Base-by-base conservation (phyloP, 2,113 vertebrate genomes). In the Nematolebias whitei region DNA sequence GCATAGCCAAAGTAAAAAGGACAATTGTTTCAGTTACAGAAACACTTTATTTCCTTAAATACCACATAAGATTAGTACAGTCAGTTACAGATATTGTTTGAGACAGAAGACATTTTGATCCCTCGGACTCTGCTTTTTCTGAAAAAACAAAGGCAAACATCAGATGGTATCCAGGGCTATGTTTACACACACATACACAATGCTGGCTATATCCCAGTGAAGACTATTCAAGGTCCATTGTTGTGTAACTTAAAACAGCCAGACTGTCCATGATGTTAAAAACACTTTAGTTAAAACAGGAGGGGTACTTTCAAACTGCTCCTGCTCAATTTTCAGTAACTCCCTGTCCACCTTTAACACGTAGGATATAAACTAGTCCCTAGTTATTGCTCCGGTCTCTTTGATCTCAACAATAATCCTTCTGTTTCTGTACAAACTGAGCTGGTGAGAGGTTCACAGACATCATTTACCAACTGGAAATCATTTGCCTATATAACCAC, bases 31-130 rank as follows among this genome's bases (percentile, higher is more conserved):
- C 59, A 54, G 44, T 84, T 85, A 79, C 67, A 76, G 19, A 76
- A 89, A 90, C 81, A 90, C 84, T 89, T 93, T 92, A 92, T 91
- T 93, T 85, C 69, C 48, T 88, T 89, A 76, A 91, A 90, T 91
- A 91, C 69, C 84, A 92, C 84, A 88, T 77, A 86, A 84, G 87
- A 92, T 89, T 88, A 92, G 88, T 87, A 91, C 83, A 91, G 88
- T 89, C 83, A 88, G 74, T 85, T 82, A 89, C 82, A 90, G 68
- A 68, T 54, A 64, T 63, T 82, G 68, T 66, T 60, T 72, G 81
- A 85, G 85, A 82, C 84, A 86, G 74, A 84, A 73, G 68, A 85
- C 68, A 74, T 85, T 81, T 78, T 79, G 70, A 71, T 78, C 82
- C 62, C 44, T 71, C 68, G 69, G 77, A 81, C 53, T 59, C 70